Percentiles rank a stretch among this genome's conserved stretches.
These are phyloP conservation scores for human DNA, from an alignment of 2,113 vertebrate species.

Conservation along the genomic window DNA sequence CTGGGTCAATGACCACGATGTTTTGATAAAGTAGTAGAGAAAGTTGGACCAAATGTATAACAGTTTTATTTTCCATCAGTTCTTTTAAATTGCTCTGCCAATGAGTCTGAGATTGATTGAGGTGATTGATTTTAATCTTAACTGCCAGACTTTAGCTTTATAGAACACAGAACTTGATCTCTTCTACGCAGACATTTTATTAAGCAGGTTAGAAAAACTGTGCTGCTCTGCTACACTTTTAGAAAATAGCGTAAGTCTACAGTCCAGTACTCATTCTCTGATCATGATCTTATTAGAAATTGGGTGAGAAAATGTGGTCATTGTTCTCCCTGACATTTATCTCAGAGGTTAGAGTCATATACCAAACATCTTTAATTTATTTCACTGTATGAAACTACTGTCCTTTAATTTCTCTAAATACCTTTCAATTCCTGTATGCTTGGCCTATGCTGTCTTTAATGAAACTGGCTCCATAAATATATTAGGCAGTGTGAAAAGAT, in stretches of 20 bases:
- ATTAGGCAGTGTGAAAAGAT: conserved; percentile 5
- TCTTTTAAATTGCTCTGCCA: neutral
- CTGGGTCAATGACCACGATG: neutral
- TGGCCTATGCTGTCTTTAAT: neutral
- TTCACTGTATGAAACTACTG: neutral
- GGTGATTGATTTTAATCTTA: conserved; percentile 42
- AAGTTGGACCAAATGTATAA: neutral
- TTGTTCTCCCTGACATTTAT: conserved; percentile 17
- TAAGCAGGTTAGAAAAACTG: conserved; percentile 18
- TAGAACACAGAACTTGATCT: conserved; percentile 29
- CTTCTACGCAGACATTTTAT: conserved; percentile 20
- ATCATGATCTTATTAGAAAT: neutral
- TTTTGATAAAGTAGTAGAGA: conserved; percentile 9
- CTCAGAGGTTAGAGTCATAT: neutral
- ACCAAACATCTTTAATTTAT: conserved; percentile 15
- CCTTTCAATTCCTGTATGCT: neutral
- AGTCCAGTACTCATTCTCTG: neutral
- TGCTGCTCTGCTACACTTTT: neutral
- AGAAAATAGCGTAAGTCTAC: neutral
- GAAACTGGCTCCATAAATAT: neutral
- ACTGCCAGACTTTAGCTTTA: neutral
- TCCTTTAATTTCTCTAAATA: conserved; percentile 43
- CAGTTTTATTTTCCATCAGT: conserved; percentile 24
- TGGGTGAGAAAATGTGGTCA: conserved; percentile 10
- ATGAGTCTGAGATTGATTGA: conserved; percentile 17